Base-by-base conservation (phyloP, 1,140 invertebrate genomes). In the Aphidius gifuensis region DNA sequence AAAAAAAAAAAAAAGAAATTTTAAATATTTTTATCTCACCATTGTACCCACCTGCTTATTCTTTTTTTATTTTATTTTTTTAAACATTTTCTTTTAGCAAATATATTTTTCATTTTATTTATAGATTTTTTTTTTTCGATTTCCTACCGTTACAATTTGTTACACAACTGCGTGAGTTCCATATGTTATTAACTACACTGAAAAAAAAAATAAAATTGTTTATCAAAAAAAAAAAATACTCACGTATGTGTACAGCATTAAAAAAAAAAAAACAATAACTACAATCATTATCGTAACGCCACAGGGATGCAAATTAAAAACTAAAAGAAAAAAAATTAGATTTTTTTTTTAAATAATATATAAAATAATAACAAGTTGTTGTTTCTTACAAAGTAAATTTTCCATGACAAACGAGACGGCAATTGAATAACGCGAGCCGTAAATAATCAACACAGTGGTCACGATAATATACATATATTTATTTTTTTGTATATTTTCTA, bases 321-420 rank as follows among this genome's bases (percentile, higher is more conserved):
- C 3, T 23, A 45, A 38, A 58, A 47, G 5, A 58, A 49, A 53
- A 56, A 60, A 44, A 60, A 60, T 42, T 21, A 9, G 43, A 47
- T 38, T 53, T 9, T 60, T 46, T 49, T n/a, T 16, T 21, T 42
- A 55, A 55, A 55, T 40, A n/a, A 5, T 11, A 5, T 11, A 39
- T 16, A 55, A 55, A 43, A 44, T 2, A 66, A 66, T 58, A 50
- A 56, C 61, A 63, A 58, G 65, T 63, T 61, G 58, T 66, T 63
- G 23, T 58, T 54, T 43, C 60, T 46, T 59, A 60, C 57, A 61
- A 61, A 61, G 55, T 65, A 50, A 39, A 60, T 66, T 61, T 62
- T 54, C 53, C 58, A 51, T 66, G 65, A 66, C 61, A 66, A 66
- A 66, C 64, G 53, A 66, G 60, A 60, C 48, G 48, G 48, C 61